These are phyloP conservation scores for Acropora yongei DNA, from an alignment of 64 coral and sea anemone genomes.

Conservation along the genomic window DNA sequence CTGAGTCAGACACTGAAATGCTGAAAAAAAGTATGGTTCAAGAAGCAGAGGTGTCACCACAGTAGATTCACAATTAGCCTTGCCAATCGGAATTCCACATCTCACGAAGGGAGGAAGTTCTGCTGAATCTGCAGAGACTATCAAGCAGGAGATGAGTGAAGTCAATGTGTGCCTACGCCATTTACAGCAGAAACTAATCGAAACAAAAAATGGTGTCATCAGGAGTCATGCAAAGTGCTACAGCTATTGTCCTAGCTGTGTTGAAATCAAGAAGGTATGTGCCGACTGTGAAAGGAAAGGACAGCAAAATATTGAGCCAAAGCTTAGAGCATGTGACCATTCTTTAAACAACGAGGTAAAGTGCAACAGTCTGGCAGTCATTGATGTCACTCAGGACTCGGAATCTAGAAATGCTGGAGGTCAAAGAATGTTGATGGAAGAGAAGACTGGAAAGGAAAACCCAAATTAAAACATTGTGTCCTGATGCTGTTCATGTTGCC, in stretches of 20 bases:
- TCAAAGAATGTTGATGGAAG: too few species aligned
- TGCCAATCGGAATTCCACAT: conserved; percentile 39
- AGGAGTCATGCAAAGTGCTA: conserved; percentile 20
- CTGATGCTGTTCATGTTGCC: neutral
- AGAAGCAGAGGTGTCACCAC: conserved; percentile 65
- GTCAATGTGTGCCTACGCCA: conserved; percentile 54
- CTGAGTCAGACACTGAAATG: conserved; percentile 58
- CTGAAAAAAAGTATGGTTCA: conserved; percentile 60
- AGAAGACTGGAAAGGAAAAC: too few species aligned
- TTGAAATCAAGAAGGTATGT: conserved; percentile 41
- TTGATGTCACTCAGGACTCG: conserved; percentile 52
- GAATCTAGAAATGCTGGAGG: conserved; percentile 13
- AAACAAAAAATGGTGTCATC: conserved; percentile 58
- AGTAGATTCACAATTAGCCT: conserved; percentile 45
- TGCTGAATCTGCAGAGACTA: conserved; percentile 33
- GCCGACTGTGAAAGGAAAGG: conserved; percentile 47
- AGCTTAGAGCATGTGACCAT: conserved; percentile 52
- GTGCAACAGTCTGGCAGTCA: conserved; percentile 50
- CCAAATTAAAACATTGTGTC: too few species aligned
- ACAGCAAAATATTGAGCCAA: conserved; percentile 9
- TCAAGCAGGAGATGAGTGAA: conserved; percentile 32
- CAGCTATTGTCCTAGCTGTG: conserved; percentile 39
- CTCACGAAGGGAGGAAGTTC: conserved; percentile 15
- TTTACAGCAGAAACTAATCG: conserved; percentile 52
- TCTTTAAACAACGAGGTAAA: conserved; percentile 34